Percentiles rank a stretch among this genome's conserved stretches.
Conservation (phyloP, 2,113 vertebrate species). For the Phyllopteryx taeniolatus region DNA sequence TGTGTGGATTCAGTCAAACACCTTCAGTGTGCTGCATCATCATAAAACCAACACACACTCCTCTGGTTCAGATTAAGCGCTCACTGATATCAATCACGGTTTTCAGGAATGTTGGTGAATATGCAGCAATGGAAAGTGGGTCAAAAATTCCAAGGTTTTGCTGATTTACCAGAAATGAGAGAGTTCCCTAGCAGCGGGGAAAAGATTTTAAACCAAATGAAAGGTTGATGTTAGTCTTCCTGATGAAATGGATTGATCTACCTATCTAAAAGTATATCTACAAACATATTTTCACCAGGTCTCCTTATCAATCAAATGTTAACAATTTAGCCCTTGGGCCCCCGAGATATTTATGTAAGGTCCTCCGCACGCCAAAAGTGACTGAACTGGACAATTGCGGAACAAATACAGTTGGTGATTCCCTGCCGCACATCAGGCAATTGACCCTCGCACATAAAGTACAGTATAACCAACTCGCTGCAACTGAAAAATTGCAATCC, state of each 20-base stretch:
- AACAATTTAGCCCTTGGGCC: neutral
- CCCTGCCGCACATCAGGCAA: neutral
- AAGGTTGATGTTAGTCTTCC: neutral
- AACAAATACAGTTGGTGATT: neutral
- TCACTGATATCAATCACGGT: constrained; percentile 32
- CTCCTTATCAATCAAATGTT: neutral
- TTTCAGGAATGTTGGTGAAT: constrained; percentile 32
- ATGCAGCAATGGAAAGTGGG: constrained; percentile 35
- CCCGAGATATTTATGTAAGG: neutral
- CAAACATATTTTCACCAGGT: neutral
- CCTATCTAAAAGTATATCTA: neutral
- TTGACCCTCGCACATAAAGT: neutral
- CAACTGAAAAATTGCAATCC: neutral
- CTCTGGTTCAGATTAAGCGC: constrained; percentile 20
- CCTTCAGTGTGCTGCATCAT: constrained; percentile 3
- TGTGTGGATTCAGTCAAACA: constrained; percentile 9
- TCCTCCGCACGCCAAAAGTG: neutral
- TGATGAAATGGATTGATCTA: neutral
- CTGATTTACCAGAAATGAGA: constrained; percentile 21
- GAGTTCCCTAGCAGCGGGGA: neutral
- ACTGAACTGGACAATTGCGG: too few species aligned
- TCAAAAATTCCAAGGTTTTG: constrained; percentile 30
- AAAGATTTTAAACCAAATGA: neutral
- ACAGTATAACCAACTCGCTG: neutral
- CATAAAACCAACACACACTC: neutral